Percentiles rank a stretch among this genome's conserved stretches.
phyloP scores from a whole-genome alignment of 2,113 vertebrate genomes.

The Corythaixoides concolor region DNA sequence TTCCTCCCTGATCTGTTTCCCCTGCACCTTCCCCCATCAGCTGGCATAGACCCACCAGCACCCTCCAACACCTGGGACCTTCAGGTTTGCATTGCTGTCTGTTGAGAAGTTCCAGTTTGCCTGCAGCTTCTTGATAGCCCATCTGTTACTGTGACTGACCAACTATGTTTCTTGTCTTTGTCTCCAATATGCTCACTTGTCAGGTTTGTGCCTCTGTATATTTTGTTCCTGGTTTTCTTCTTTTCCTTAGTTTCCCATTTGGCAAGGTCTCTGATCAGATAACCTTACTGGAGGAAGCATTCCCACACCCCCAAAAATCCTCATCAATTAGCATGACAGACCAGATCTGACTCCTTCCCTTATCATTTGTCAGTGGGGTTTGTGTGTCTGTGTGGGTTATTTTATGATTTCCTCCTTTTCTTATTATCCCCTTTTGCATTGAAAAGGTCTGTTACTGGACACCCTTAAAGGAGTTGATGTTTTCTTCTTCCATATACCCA shows the following conservation, averaged over 20 bases:
- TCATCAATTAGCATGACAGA: not conserved
- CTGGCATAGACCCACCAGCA: not conserved
- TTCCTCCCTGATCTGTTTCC: not conserved
- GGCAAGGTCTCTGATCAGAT: not conserved
- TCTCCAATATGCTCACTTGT: not conserved
- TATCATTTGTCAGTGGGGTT: not conserved
- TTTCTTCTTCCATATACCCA: not conserved
- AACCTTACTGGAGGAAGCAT: not conserved
- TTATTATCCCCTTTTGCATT: not conserved
- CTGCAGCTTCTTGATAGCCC: not conserved
- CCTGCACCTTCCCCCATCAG: not conserved
- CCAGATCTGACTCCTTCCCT: not conserved
- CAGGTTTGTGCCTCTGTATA: not conserved
- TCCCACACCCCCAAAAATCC: not conserved
- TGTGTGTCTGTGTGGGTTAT: not conserved
- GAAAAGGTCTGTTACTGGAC: not conserved
- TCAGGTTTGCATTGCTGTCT: not conserved
- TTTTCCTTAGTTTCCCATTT: not conserved
- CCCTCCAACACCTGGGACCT: not conserved
- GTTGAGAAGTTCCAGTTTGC: not conserved
- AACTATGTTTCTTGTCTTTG: not conserved
- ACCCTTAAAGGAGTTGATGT: not conserved
- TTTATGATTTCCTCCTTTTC: not conserved
- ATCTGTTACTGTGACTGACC: not conserved
- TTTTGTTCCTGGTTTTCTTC: not conserved